These are phyloP conservation scores for Labeo rohita DNA, from an alignment of 2,113 vertebrate genomes.

Conservation along the genomic window DNA sequence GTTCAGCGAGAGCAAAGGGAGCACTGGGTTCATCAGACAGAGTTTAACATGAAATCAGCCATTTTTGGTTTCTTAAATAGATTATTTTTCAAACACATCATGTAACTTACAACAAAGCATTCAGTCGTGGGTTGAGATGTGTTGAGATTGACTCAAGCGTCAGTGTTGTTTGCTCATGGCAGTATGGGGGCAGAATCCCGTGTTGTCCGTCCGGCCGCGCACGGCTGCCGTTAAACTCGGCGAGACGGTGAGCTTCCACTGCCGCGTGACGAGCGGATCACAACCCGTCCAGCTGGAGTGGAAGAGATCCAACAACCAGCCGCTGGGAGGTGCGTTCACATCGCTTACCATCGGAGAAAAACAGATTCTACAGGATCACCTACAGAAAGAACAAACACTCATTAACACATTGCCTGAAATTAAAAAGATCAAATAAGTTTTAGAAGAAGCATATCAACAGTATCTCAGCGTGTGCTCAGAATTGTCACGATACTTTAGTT, in stretches of 20 bases:
- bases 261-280: constrained; percentile 74
- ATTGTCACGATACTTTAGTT: not conserved
- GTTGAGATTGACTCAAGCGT: not conserved
- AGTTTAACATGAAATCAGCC: not conserved
- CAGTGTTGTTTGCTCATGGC: not conserved
- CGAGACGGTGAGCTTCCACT: constrained; percentile 84
- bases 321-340: constrained; percentile 71
- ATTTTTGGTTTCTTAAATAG: not conserved
- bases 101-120: not conserved
- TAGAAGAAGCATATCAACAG: not conserved
- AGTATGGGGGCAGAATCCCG: constrained; percentile 79
- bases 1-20: not conserved
- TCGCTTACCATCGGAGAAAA: not conserved
- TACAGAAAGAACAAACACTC: not conserved
- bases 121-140: not conserved
- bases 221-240: constrained; percentile 80
- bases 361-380: not conserved
- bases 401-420: not conserved
- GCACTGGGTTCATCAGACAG: not conserved
- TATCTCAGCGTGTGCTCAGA: not conserved
- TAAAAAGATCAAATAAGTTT: not conserved
- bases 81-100: not conserved
- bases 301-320: constrained; percentile 64
- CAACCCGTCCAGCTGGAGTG: constrained; percentile 64
- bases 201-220: constrained; percentile 84